Conservation (phyloP, 37 sponge, comb jelly and placozoan species). For the Haliclona indistincta region DNA sequence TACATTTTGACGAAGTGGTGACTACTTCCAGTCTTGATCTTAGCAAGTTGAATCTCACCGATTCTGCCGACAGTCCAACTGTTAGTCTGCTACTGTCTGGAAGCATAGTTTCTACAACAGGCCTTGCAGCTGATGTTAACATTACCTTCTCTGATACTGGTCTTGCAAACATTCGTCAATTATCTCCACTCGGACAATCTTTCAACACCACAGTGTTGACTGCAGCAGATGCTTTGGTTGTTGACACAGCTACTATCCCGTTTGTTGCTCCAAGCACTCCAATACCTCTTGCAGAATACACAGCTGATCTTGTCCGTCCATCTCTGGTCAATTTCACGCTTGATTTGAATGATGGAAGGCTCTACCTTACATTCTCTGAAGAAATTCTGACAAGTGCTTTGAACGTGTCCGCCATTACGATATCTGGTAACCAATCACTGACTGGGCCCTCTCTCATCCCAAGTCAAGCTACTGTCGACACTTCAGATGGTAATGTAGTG, state of each 20-base stretch:
- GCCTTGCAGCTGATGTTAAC: slow-evolving; percentile 21
- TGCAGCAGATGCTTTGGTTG: slow-evolving; percentile 27
- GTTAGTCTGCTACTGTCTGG: slow-evolving; percentile 21
- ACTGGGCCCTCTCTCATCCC: slow-evolving; percentile 29
- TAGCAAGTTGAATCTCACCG: slow-evolving; percentile 33
- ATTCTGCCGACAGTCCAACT: slow-evolving; percentile 3
- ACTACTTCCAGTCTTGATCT: slow-evolving; percentile 35
- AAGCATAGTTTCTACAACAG: slow-evolving; percentile 12
- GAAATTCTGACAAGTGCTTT: slow-evolving; percentile 35
- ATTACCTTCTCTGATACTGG: slow-evolving; percentile 35
- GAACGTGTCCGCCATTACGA: slow-evolving; percentile 42
- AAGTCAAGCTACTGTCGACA: slow-evolving; percentile 23
- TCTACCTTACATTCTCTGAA: slow-evolving; percentile 79
- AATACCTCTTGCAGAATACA: slow-evolving; percentile 41
- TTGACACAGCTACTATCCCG: slow-evolving; percentile 49
- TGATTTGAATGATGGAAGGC: slow-evolving; percentile 65
- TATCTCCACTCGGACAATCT: slow-evolving; percentile 61
- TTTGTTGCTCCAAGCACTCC: slow-evolving; percentile 25
- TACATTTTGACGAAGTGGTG: slow-evolving; percentile 83
- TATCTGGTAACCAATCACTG: slow-evolving; percentile 20
- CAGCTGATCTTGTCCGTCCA: slow-evolving; percentile 80
- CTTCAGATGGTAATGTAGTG: slow-evolving; percentile 1
- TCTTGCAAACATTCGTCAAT: slow-evolving; percentile 26
- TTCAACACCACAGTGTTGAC: slow-evolving; percentile 53
- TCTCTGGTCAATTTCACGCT: slow-evolving; percentile 51